phyloP scores from a whole-genome alignment of 1,140 invertebrate genomes.

The Uloborus diversus region DNA sequence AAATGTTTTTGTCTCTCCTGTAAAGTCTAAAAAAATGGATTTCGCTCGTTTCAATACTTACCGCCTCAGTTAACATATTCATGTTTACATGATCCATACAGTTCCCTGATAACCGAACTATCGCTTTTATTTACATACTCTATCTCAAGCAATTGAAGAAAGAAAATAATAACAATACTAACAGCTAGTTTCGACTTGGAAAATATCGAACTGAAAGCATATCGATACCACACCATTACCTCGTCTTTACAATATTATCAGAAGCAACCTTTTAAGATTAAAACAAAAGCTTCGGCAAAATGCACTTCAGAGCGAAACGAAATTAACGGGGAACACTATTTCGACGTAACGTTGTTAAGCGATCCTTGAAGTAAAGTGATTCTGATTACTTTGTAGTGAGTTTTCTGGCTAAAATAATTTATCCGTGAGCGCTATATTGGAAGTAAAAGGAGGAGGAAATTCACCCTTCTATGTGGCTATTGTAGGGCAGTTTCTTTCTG shows the following conservation, averaged over 20 bases:
- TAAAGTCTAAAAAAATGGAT: too few relatives aligned
- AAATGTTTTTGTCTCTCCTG: too few relatives aligned
- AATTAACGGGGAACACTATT: conserved; percentile 40
- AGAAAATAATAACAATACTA: too few relatives aligned
- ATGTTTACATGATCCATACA: too few relatives aligned
- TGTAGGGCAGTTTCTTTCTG: neutral
- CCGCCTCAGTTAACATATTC: too few relatives aligned
- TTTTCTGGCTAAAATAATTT: conserved; percentile 52
- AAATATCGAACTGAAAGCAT: too few relatives aligned
- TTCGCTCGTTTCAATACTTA: too few relatives aligned
- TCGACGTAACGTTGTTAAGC: conserved; percentile 44
- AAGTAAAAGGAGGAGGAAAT: conserved; percentile 10
- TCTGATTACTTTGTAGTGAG: conserved; percentile 53
- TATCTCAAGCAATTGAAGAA: too few relatives aligned
- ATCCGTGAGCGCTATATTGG: conserved; percentile 16
- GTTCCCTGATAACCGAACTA: too few relatives aligned
- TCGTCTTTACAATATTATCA: neutral
- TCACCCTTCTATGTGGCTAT: conserved; percentile 1
- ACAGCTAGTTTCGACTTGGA: too few relatives aligned
- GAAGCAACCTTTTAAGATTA: neutral
- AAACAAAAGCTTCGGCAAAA: neutral
- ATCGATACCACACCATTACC: neutral
- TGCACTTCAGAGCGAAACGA: conserved; percentile 35
- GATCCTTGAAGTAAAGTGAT: conserved; percentile 53
- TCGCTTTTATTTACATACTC: too few relatives aligned